Evolutionary conservation across 1,140 invertebrate species (phyloP), one percentile per base, ranked within the genome.

Genomic region (Oscheius sp.): DNA sequence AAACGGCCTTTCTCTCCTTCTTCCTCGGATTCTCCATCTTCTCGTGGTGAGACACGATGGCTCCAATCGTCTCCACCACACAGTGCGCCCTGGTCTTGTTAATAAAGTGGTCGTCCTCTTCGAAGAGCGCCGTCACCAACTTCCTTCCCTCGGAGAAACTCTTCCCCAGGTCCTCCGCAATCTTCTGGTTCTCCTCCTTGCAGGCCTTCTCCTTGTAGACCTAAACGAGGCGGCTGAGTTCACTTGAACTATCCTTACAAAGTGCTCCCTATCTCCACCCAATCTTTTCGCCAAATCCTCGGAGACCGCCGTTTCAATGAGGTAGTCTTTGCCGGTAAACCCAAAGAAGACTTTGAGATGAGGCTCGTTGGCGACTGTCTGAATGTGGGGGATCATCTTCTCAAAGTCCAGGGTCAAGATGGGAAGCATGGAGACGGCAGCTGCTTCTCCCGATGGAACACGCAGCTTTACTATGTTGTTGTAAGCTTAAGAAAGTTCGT

Each of bases 51-150:
- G 66, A 3, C 3, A 68, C 20, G 7, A 68, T 26, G 23, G 26
- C 20, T 3, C 31, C 46, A 28, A 68, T 68, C n/a, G 66, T 46
- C 3, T 31, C 66, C 4, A 55, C 66, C 4, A 68, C 13, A 55
- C 15, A 68, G 28, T 31, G 31, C 3, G 45, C 66, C 31, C 66
- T 26, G 28, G 63, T 13, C 26, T 68, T 68, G 26, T 68, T 42
- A 20, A 68, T 26, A 26, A 68, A 68, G 26, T 68, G 66, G 20
- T 63, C 66, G n/a, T 68, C 66, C 31, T 29, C 32, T 3, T 26
- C 45, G 28, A 68, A 68, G 28, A 31, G n/a, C 3, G 55, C 34
- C 31, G n/a, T 55, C 3, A 68, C 18, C 26, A 68, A 32, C 3
- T 46, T 42, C 4, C 45, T 10, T 10, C 66, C 66, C 23, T 7